phyloP scores from a whole-genome alignment of 1,140 invertebrate genomes.

The Anoplolepis gracilipes region DNA sequence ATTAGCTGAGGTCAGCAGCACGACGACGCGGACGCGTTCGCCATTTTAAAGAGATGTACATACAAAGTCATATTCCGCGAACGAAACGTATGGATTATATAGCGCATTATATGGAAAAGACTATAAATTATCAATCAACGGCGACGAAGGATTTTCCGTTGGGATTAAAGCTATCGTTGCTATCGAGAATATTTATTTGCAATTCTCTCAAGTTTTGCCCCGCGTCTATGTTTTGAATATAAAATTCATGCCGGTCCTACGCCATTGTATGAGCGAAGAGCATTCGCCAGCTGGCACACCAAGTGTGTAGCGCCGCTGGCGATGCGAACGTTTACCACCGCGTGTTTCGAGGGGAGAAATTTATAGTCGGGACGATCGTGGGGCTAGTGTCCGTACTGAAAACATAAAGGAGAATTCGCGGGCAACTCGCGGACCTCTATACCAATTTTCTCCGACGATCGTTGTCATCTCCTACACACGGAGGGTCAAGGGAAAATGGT shows the following conservation, averaged over 20 bases:
- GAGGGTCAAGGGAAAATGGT: neutral
- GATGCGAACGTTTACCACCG: slow-evolving; percentile 57
- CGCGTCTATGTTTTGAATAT: neutral
- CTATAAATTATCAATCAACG: too few species aligned
- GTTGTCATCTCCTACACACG: neutral
- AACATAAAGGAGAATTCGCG: slow-evolving; percentile 17
- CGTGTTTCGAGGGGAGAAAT: slow-evolving; percentile 60
- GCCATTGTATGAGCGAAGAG: slow-evolving; percentile 32
- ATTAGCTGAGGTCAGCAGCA: slow-evolving; percentile 58
- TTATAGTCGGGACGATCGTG: slow-evolving; percentile 44
- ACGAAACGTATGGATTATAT: slow-evolving; percentile 35
- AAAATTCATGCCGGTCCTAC: neutral
- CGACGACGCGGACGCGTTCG: slow-evolving; percentile 48
- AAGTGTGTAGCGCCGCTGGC: slow-evolving; percentile 56
- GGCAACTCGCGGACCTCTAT: neutral
- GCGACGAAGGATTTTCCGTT: too few species aligned
- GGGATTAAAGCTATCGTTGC: too few species aligned
- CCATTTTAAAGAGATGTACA: slow-evolving; percentile 67
- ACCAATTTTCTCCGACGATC: slow-evolving; percentile 3
- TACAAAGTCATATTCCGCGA: slow-evolving; percentile 46
- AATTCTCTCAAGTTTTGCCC: neutral
- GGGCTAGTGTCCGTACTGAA: slow-evolving; percentile 11
- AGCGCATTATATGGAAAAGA: slow-evolving; percentile 20
- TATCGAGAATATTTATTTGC: neutral
- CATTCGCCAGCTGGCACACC: slow-evolving; percentile 64